phyloP scores from a whole-genome alignment of 2,888 invertebrate species.

The Latheticus oryzae region DNA sequence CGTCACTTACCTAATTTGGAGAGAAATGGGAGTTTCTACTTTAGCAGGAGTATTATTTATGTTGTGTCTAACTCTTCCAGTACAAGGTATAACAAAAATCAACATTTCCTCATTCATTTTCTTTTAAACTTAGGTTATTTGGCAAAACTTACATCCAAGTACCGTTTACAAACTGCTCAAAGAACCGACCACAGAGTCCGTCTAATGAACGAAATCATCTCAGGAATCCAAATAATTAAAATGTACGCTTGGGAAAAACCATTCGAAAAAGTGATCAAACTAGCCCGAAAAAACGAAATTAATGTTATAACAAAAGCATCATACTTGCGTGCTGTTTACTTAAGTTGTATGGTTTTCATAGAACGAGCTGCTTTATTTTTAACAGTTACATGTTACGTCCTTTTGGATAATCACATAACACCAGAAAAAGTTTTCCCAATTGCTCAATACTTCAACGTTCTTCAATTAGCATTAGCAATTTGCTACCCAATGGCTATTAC shows the following conservation, averaged over 20 bases:
- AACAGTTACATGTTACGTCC: conserved; percentile 79
- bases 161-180: conserved; percentile 65
- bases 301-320: conserved; percentile 65
- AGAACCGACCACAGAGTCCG: conserved; percentile 75
- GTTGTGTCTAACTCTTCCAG: conserved; percentile 64
- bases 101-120: background rate
- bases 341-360: conserved; percentile 82
- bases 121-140: conserved; percentile 63
- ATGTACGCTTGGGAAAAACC: conserved; percentile 84
- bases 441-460: conserved; percentile 44
- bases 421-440: conserved; percentile 62
- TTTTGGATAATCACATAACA: conserved; percentile 73
- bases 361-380: conserved; percentile 84
- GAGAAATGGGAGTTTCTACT: conserved; percentile 66
- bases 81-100: conserved; percentile 61
- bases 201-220: conserved; percentile 79
- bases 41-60: conserved; percentile 72
- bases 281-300: conserved; percentile 77
- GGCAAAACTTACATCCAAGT: conserved; percentile 63
- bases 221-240: conserved; percentile 80
- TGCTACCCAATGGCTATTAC: conserved; percentile 43
- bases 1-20: conserved; percentile 70
- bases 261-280: conserved; percentile 72
- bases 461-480: conserved; percentile 44
- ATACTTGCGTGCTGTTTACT: conserved; percentile 75